These are phyloP conservation scores for Channa maculata DNA, from an alignment of 2,113 vertebrate species.

Conservation along the genomic window DNA sequence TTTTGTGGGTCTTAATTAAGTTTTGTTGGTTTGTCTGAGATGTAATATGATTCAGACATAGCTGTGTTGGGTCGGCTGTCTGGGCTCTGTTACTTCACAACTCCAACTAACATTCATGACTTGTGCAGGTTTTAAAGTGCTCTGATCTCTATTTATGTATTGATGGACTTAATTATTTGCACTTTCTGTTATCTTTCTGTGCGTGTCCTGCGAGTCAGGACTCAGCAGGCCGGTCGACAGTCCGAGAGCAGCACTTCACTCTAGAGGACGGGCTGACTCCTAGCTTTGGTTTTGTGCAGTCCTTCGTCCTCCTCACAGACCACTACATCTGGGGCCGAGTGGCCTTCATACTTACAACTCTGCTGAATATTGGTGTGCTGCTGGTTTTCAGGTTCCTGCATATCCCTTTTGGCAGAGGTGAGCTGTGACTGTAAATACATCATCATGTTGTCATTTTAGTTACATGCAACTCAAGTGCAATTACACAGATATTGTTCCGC, in stretches of 20 bases:
- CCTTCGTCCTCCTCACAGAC: slow-evolving; percentile 94
- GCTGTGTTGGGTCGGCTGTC: not conserved
- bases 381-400: slow-evolving; percentile 85
- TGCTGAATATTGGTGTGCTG: slow-evolving; percentile 87
- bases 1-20: slow-evolving; percentile 25
- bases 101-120: no score
- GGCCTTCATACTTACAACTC: slow-evolving; percentile 83
- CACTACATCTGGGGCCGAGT: slow-evolving; percentile 87
- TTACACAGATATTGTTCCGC: not conserved
- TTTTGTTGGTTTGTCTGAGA: slow-evolving; percentile 10
- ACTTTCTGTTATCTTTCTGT: not conserved
- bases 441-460: not conserved
- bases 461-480: not conserved
- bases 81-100: not conserved
- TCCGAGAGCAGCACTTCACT: slow-evolving; percentile 87
- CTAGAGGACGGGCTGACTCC: slow-evolving; percentile 86
- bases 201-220: slow-evolving; percentile 81
- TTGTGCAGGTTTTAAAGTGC: not conserved
- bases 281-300: slow-evolving; percentile 87
- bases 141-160: not conserved
- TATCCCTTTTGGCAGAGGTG: slow-evolving; percentile 86
- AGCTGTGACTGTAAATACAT: slow-evolving; percentile 34
- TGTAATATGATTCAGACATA: slow-evolving; percentile 1
- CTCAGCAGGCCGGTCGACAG: slow-evolving; percentile 84
- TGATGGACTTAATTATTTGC: not conserved